Evolutionary conservation across 2,113 vertebrate genomes (phyloP).

Genomic region (Alexandromys fortis): DNA sequence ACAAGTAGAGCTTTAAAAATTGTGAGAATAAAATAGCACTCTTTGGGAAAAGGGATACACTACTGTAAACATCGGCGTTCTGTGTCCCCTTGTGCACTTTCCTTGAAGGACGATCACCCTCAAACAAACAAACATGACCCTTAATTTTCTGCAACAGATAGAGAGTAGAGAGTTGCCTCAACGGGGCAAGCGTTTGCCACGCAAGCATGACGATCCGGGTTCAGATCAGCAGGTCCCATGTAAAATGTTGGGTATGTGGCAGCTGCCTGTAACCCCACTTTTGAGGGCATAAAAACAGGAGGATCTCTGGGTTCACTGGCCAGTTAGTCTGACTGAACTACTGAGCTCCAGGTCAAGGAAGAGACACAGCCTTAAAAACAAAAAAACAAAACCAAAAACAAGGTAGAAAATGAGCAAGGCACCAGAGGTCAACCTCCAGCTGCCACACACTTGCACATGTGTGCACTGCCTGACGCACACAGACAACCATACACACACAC

Average conservation of each 20-base stretch:
- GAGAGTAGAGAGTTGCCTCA: background rate
- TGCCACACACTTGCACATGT: background rate
- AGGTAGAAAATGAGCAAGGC: background rate
- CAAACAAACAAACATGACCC: background rate
- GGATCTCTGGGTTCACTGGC: background rate
- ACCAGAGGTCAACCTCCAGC: background rate
- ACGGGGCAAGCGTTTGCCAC: background rate
- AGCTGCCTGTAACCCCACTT: background rate
- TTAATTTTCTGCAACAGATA: background rate
- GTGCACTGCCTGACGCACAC: background rate
- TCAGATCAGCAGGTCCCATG: too few species aligned
- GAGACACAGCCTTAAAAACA: background rate
- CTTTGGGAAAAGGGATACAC: background rate
- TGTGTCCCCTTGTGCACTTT: background rate
- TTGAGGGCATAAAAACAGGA: background rate
- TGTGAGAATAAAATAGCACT: conserved; percentile 29
- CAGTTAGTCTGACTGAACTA: background rate
- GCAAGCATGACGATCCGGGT: background rate
- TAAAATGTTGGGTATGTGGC: background rate
- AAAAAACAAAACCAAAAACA: background rate
- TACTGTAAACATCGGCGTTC: background rate
- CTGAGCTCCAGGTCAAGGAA: background rate
- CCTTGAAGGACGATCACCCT: background rate
- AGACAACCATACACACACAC: background rate
- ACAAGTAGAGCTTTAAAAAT: background rate